Evolutionary conservation across 2,113 vertebrate genomes (phyloP).

Genomic region (Ardeotis arabs): DNA sequence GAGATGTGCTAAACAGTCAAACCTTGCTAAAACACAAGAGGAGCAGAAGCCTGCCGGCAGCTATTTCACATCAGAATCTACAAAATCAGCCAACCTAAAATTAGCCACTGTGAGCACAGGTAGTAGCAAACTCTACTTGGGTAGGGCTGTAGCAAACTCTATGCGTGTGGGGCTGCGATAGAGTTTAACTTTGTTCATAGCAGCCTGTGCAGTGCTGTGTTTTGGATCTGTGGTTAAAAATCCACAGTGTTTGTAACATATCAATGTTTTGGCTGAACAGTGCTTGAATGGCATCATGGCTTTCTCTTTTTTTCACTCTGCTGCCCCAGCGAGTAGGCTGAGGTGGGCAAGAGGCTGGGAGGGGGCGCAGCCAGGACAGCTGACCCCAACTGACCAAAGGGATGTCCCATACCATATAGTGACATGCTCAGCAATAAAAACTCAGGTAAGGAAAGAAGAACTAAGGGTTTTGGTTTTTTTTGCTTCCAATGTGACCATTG

Average conservation of each 20-base stretch:
- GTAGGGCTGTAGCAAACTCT: background rate
- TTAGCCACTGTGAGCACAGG: background rate
- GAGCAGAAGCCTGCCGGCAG: background rate
- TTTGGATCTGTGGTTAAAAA: background rate
- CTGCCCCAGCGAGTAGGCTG: background rate
- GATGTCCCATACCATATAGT: background rate
- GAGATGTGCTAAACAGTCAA: background rate
- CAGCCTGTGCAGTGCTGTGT: rapidly evolving
- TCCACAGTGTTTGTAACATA: background rate
- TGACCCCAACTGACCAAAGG: background rate
- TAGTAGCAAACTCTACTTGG: background rate
- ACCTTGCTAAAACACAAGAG: background rate
- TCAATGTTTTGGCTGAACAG: background rate
- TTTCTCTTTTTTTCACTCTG: background rate
- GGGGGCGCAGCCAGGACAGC: too few relatives aligned
- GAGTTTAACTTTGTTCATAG: background rate
- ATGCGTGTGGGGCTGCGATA: too few relatives aligned
- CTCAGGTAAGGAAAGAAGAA: background rate
- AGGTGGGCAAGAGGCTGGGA: background rate
- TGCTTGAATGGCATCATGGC: background rate
- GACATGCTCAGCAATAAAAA: background rate
- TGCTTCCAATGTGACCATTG: background rate
- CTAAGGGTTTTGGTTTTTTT: background rate
- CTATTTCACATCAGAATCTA: background rate
- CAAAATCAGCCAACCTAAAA: background rate